Conservation (phyloP, 2,797 vertebrate genomes). For the Notamacropus eugenii region DNA sequence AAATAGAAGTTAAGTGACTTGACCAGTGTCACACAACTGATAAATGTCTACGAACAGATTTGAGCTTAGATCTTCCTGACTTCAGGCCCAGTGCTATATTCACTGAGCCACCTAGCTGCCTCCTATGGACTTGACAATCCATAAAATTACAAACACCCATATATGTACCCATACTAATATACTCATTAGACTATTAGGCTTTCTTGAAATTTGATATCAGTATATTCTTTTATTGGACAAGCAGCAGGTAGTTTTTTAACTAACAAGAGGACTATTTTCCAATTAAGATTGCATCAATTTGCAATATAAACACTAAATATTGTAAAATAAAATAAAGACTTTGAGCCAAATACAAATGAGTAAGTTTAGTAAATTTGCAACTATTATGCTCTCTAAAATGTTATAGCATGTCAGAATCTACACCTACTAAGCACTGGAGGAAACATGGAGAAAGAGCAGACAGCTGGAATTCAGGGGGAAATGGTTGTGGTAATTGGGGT, state of each 20-base stretch:
- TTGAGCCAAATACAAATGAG: conserved; percentile 67
- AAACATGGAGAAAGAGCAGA: conserved; percentile 49
- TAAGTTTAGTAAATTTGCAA: conserved; percentile 50
- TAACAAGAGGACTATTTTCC: conserved; percentile 31
- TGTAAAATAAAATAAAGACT: not conserved
- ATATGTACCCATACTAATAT: not conserved
- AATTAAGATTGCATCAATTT: conserved; percentile 61
- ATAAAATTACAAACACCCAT: not conserved
- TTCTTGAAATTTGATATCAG: conserved; percentile 34
- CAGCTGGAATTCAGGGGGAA: conserved; percentile 73
- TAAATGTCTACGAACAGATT: not conserved
- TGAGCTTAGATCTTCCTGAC: not conserved
- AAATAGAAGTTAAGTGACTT: not conserved
- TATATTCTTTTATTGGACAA: conserved; percentile 46
- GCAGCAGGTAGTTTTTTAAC: conserved; percentile 52
- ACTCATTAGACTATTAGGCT: conserved; percentile 60
- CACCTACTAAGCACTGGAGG: conserved; percentile 68
- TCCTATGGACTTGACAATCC: not conserved
- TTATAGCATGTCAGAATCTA: conserved; percentile 19
- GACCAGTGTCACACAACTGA: not conserved
- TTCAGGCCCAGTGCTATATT: not conserved
- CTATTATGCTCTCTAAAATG: conserved; percentile 60
- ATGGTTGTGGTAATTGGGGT: conserved; percentile 72
- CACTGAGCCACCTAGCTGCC: not conserved
- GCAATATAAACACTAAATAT: not conserved